Percentiles rank a stretch among this genome's conserved stretches.
Conservation (phyloP, 2,888 invertebrate species). For the Caenorhabditis sp. region DNA sequence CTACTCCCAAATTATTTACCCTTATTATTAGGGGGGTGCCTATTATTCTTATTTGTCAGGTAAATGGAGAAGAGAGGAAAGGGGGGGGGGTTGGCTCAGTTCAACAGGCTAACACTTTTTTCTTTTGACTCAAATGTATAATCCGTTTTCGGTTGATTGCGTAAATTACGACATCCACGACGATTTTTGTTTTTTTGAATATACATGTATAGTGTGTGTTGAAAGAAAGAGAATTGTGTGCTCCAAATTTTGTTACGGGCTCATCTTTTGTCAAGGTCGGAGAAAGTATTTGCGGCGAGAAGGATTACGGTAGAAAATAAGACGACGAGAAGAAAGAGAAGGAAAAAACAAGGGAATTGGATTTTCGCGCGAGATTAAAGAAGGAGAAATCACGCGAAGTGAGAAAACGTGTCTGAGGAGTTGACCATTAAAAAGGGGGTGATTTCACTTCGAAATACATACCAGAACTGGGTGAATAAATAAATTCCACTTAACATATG, state of each 20-base stretch:
- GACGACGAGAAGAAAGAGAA: neutral
- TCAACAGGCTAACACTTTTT: slow-evolving; percentile 1
- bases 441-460: no score
- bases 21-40: neutral
- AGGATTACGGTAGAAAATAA: neutral
- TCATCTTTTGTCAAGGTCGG: neutral
- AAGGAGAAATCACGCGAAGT: neutral
- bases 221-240: neutral
- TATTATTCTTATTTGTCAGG: slow-evolving; percentile 13
- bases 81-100: neutral
- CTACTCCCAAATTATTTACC: slow-evolving; percentile 26
- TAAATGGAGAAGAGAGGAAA: neutral
- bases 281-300: no score
- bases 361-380: neutral
- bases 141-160: slow-evolving; percentile 42
- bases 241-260: neutral
- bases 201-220: neutral
- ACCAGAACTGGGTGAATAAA: no score
- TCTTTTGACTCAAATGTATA: slow-evolving; percentile 15
- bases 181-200: neutral
- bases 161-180: slow-evolving; percentile 37
- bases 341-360: neutral
- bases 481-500: no score
- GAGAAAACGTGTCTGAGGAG: no score
- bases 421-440: no score